Percentiles rank a stretch among this genome's conserved stretches.
Evolutionary conservation across 1,140 invertebrate species (phyloP).

Genomic region (Aphaenogaster floridana): DNA sequence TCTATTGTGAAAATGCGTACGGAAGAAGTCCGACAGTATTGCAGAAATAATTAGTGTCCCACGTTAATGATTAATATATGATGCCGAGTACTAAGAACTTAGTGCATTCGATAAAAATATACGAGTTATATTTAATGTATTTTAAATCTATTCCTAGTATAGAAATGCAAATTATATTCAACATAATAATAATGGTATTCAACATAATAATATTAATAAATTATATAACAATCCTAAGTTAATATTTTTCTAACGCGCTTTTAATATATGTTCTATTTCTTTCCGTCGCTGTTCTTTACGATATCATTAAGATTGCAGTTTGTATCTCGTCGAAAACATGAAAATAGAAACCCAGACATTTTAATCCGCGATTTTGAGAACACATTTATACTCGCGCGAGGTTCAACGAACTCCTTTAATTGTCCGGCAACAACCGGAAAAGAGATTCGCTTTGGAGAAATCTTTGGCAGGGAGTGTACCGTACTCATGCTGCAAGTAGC

Average conservation of each 20-base stretch:
- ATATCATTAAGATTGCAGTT: not conserved
- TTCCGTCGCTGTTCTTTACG: no score
- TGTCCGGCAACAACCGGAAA: conserved; percentile 69
- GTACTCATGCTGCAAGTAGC: conserved; percentile 84
- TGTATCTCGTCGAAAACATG: not conserved
- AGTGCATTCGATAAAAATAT: not conserved
- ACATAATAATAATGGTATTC: not conserved
- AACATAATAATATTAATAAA: not conserved
- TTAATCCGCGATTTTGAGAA: conserved; percentile 10
- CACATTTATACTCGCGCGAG: conserved; percentile 10
- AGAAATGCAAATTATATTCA: not conserved
- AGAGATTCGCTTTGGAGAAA: conserved; percentile 70
- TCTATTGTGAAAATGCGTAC: not conserved
- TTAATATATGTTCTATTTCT: not conserved
- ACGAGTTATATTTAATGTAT: not conserved
- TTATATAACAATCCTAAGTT: not conserved
- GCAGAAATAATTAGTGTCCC: not conserved
- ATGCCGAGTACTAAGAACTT: not conserved
- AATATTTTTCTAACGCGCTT: not conserved
- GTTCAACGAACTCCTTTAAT: conserved; percentile 73
- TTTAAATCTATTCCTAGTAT: not conserved
- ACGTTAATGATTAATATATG: not conserved
- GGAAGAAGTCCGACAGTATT: not conserved
- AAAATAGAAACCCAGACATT: not conserved
- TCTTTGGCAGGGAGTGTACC: conserved; percentile 83